phyloP scores from a whole-genome alignment of 1,140 invertebrate species.

The Microplitis mediator region DNA sequence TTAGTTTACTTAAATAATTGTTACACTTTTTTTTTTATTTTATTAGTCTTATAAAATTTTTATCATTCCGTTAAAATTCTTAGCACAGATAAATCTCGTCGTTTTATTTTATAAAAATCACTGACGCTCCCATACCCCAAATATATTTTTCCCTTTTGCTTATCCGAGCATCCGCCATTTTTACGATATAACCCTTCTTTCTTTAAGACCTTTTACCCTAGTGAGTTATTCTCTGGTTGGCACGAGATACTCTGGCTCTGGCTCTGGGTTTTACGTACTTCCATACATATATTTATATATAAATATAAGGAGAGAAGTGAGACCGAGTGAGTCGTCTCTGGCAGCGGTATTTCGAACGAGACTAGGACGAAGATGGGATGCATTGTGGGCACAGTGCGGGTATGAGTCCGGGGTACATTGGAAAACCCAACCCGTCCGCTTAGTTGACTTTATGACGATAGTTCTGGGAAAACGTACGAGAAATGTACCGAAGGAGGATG shows the following conservation, averaged over 20 bases:
- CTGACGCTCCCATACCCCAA: neutral
- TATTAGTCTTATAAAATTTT: too few relatives aligned
- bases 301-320: too few relatives aligned
- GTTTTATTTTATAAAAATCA: too few relatives aligned
- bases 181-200: slow-evolving; percentile 16
- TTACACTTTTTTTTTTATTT: too few relatives aligned
- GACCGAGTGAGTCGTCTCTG: too few relatives aligned
- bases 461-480: slow-evolving; percentile 42
- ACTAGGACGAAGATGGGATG: slow-evolving; percentile 20
- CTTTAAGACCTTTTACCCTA: neutral
- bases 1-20: too few relatives aligned
- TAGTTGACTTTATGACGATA: slow-evolving; percentile 57
- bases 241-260: neutral
- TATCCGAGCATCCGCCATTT: slow-evolving; percentile 5
- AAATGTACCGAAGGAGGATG: slow-evolving; percentile 4
- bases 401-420: neutral
- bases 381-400: slow-evolving; percentile 18
- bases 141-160: neutral
- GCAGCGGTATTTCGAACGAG: slow-evolving; percentile 7
- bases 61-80: too few relatives aligned
- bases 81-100: too few relatives aligned
- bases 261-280: too few relatives aligned
- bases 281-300: too few relatives aligned
- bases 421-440: slow-evolving; percentile 45
- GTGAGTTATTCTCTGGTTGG: slow-evolving; percentile 3